Conservation (phyloP, 2,797 vertebrate species). For the Sebastiscus albofasciatus region DNA sequence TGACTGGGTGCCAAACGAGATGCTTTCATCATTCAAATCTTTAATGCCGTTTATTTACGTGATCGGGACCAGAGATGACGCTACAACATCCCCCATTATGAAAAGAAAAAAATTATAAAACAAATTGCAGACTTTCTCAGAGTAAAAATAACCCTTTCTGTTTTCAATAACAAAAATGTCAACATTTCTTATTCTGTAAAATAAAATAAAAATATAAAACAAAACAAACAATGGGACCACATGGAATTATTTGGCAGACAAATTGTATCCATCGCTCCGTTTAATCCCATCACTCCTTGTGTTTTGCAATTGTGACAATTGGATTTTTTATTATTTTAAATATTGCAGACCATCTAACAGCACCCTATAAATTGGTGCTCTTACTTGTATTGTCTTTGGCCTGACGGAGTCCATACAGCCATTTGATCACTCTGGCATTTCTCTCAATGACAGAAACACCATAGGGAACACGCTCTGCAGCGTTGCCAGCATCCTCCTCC, state of each 20-base stretch:
- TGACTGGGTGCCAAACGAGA: neutral
- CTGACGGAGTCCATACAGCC: constrained; percentile 92
- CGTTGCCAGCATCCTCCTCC: constrained; percentile 76
- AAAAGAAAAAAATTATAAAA: neutral
- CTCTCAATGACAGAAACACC: constrained; percentile 93
- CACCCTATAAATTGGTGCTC: constrained; percentile 70
- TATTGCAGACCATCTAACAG: neutral
- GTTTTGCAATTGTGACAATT: neutral
- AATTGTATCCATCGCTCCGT: neutral
- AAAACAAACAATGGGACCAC: neutral
- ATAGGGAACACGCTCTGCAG: constrained; percentile 81
- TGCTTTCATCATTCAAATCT: constrained; percentile 10
- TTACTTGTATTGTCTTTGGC: constrained; percentile 80
- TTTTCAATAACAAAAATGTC: neutral
- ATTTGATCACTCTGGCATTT: constrained; percentile 96
- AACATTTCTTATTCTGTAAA: neutral
- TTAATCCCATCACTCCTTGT: neutral
- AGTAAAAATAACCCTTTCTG: neutral
- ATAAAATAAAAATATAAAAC: neutral
- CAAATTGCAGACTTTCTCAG: neutral
- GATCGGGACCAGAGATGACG: neutral
- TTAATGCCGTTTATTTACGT: constrained; percentile 48
- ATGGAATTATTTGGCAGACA: neutral
- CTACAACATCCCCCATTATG: neutral
- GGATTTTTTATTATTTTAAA: neutral